Base-by-base conservation (phyloP, 2,113 vertebrate species). In the Saguinus midas region DNA sequence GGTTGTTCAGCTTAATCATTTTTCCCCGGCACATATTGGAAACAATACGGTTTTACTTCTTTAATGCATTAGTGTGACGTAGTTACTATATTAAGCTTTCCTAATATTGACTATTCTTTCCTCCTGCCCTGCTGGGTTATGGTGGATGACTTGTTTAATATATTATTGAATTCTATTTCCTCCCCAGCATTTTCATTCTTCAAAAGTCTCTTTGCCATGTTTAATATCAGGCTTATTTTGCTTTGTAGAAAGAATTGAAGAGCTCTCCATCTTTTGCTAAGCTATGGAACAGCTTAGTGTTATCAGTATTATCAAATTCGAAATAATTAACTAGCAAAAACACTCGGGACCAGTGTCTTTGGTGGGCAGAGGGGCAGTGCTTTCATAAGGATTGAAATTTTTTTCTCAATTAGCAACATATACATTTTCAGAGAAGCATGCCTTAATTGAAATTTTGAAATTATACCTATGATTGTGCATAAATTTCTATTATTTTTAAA, bases 71-170 rank as follows among this genome's bases (percentile, higher is more conserved):
- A 96, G 94, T 72, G 82, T 94, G 94, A 89, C 12, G 14, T 35
- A 55, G 90, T 92, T 92, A 90, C 97, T 97, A 94, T 85, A 96
- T 92, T 92, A 97, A 95, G 87, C 94, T 96, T 97, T 93, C 79
- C 90, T 87, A 87, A 87, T 88, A 96, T 78, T 43, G 87, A 97
- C 84, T 83, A 8, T 73, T 68, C 23, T 45, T 87, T 11, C 75
- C 25, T 32, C 58, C 45, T 79, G 78, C 73, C 87, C 83, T 70
- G 61, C 37, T 35, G 90, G 93, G 95, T 90, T 94, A 91, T 78
- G 92, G 90, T 32, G 52, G 80, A 92, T 88, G 96, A 43, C 95
- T 96, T 93, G 92, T 86, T 95, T 97, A 96, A 96, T 94, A 81
- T 32, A 94, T 85, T 96, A 96, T 52, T 84, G 91, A 91, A 97